Conservation (phyloP, 2,797 vertebrate genomes). For the Nannoperca obscura region DNA sequence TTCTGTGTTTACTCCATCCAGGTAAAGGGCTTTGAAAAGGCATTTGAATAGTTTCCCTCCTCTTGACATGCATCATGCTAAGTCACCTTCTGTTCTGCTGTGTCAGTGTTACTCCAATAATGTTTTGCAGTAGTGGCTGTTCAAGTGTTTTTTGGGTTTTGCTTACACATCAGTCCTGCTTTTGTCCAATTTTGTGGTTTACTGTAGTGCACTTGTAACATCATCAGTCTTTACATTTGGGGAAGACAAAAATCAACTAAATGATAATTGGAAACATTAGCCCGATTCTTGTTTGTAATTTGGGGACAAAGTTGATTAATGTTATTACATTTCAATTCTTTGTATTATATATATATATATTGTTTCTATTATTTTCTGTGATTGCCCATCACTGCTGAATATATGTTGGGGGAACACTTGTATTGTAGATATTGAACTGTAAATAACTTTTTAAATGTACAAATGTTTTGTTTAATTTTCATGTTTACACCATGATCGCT, state of each 20-base stretch:
- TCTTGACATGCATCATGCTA: constrained; percentile 26
- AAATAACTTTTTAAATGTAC: constrained; percentile 78
- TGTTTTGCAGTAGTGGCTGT: constrained; percentile 44
- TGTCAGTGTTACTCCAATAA: constrained; percentile 41
- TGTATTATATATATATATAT: neutral
- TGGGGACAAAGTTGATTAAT: constrained; percentile 25
- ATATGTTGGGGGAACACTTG: constrained; percentile 41
- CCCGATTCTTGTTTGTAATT: constrained; percentile 23
- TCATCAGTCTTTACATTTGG: constrained; percentile 24
- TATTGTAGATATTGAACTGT: constrained; percentile 78
- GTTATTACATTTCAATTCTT: neutral
- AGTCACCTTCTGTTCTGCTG: constrained; percentile 52
- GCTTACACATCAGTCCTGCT: constrained; percentile 30
- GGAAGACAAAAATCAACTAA: constrained; percentile 2
- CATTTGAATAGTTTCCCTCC: constrained; percentile 27
- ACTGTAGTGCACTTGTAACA: constrained; percentile 35
- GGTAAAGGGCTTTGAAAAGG: constrained; percentile 67
- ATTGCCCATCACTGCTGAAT: constrained; percentile 39
- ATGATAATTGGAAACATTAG: constrained; percentile 2
- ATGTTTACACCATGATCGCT: constrained; percentile 63
- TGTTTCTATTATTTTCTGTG: constrained; percentile 20
- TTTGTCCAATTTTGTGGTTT: constrained; percentile 37
- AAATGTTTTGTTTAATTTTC: constrained; percentile 61
- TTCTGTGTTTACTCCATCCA: constrained; percentile 40
- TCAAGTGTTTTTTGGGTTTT: constrained; percentile 37